These are phyloP conservation scores for Spermophilus dauricus DNA, from an alignment of 2,113 vertebrate genomes.

Conservation along the genomic window DNA sequence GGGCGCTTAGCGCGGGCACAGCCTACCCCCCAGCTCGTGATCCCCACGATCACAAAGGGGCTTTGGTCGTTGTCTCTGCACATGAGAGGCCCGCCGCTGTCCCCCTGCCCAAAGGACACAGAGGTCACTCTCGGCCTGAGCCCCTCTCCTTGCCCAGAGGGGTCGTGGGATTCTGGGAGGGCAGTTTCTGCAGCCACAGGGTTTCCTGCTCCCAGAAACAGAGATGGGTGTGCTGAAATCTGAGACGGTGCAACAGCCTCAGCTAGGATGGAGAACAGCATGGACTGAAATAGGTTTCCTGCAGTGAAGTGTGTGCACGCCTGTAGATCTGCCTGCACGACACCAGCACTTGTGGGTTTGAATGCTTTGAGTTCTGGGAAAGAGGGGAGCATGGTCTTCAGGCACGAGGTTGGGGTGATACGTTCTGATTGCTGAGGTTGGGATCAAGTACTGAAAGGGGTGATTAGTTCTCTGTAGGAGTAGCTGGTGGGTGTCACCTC, in stretches of 20 bases:
- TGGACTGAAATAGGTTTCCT: neutral
- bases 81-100: slow-evolving; percentile 91
- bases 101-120: slow-evolving; percentile 85
- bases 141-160: neutral
- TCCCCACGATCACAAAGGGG: slow-evolving; percentile 87
- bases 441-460: neutral
- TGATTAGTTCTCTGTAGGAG: neutral
- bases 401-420: neutral
- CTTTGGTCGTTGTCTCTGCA: slow-evolving; percentile 86
- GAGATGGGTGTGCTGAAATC: no score
- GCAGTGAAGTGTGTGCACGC: no score
- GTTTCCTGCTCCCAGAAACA: neutral
- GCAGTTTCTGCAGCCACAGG: neutral
- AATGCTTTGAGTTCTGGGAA: neutral
- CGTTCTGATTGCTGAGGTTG: neutral
- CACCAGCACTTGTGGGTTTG: fast-evolving
- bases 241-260: neutral
- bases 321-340: neutral
- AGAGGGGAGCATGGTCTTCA: neutral
- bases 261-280: neutral
- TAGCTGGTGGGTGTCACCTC: neutral
- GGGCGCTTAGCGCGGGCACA: slow-evolving; percentile 88
- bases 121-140: slow-evolving; percentile 24
- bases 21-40: slow-evolving; percentile 89
- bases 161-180: neutral